Percentiles rank a stretch among this genome's conserved stretches.
These are phyloP conservation scores for Ciconia maguari DNA, from an alignment of 2,113 vertebrate genomes.

Conservation along the genomic window DNA sequence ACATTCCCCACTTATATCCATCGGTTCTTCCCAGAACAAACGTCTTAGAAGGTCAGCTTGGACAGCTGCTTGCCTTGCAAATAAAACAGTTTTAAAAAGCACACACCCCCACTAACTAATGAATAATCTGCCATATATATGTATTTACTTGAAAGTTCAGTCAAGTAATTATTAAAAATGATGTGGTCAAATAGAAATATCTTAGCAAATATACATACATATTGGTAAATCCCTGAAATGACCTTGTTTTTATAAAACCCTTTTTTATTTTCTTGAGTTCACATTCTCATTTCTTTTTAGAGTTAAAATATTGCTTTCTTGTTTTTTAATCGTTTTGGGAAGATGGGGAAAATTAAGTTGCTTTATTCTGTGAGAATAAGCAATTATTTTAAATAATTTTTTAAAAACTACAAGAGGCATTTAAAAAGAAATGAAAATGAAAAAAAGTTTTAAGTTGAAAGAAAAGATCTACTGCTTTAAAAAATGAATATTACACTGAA, in stretches of 20 bases:
- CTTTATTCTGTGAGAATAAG: not conserved
- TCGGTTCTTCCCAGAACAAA: not conserved
- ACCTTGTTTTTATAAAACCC: not conserved
- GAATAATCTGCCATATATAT: not conserved
- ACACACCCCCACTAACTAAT: not conserved
- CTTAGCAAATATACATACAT: not conserved
- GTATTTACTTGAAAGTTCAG: not conserved
- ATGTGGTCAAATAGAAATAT: not conserved
- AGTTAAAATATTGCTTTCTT: not conserved
- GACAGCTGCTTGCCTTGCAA: not conserved
- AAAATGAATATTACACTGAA: not conserved
- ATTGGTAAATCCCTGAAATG: not conserved
- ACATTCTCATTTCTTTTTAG: not conserved
- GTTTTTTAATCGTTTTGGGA: not conserved
- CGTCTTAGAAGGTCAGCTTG: not conserved
- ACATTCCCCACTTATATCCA: not conserved
- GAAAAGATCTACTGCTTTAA: not conserved
- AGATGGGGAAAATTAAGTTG: not conserved
- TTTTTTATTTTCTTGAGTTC: not conserved
- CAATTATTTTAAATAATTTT: not conserved
- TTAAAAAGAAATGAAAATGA: not conserved
- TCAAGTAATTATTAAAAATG: not conserved
- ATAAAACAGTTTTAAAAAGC: not conserved
- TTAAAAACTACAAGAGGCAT: accelerated
- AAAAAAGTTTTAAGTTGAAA: not conserved